Evolutionary conservation across 2,888 invertebrate species (phyloP).

Genomic region (Agrotis exclamationis): DNA sequence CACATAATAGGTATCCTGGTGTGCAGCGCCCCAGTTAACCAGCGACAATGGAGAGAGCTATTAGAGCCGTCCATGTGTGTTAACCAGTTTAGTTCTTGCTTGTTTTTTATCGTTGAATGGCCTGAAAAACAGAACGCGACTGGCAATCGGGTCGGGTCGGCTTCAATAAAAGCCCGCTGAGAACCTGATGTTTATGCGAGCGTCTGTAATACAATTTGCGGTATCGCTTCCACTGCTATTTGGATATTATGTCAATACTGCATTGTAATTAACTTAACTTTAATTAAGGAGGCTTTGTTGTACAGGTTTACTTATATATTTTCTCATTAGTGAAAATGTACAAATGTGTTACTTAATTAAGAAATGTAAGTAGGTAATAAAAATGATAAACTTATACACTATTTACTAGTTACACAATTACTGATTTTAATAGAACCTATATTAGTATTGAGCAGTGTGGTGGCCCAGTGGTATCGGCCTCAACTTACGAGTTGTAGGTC

Average conservation of each 20-base stretch:
- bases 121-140: conserved; percentile 78
- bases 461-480: no score
- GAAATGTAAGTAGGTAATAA: not conserved
- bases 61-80: conserved; percentile 86
- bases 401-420: not conserved
- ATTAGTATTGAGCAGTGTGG: no score
- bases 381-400: not conserved
- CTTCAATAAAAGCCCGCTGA: conserved; percentile 54
- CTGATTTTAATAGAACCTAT: not conserved
- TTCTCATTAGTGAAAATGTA: conserved; percentile 11
- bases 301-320: conserved; percentile 16
- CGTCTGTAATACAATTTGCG: conserved; percentile 42
- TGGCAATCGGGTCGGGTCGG: conserved; percentile 69
- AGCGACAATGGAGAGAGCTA: conserved; percentile 83
- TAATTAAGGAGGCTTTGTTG: conserved; percentile 30
- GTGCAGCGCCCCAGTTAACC: conserved; percentile 78
- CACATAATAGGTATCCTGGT: conserved; percentile 62
- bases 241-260: conserved; percentile 43
- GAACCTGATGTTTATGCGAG: conserved; percentile 48
- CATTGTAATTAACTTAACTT: conserved; percentile 54
- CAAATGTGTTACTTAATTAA: conserved; percentile 6
- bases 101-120: conserved; percentile 76
- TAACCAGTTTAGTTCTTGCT: conserved; percentile 85
- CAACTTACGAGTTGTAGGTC: no score
- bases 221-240: conserved; percentile 28